Evolutionary conservation across 2,797 vertebrate species (phyloP).

Genomic region (Graptemys geographica): DNA sequence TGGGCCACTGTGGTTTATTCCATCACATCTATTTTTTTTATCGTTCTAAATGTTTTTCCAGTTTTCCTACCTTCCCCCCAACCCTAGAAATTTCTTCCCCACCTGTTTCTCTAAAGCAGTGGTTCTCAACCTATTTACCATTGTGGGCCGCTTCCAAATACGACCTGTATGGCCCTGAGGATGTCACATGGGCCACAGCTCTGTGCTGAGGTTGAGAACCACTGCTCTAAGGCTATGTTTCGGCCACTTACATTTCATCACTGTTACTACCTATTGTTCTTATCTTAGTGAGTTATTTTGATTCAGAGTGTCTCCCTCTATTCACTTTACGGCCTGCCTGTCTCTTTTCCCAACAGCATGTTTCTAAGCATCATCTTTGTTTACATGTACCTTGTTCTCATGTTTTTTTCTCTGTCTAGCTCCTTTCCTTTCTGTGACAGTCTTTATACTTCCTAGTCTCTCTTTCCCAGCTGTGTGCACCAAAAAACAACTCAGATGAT

Average conservation of each 20-base stretch:
- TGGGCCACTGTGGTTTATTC: background rate
- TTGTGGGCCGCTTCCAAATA: no score
- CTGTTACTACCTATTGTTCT: background rate
- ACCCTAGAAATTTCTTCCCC: background rate
- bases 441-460: background rate
- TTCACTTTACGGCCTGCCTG: background rate
- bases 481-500: background rate
- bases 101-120: background rate
- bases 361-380: background rate
- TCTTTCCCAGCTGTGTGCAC: background rate
- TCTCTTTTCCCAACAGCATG: background rate
- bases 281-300: background rate
- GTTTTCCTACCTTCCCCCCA: background rate
- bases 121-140: no score
- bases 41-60: background rate
- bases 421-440: background rate
- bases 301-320: background rate
- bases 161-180: no score
- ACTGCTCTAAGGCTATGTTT: background rate
- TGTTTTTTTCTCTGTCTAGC: background rate
- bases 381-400: background rate
- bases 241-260: background rate
- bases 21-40: background rate
- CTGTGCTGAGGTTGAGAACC: background rate
- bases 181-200: no score